phyloP scores from a whole-genome alignment of 2,113 vertebrate genomes.

The Egretta garzetta region DNA sequence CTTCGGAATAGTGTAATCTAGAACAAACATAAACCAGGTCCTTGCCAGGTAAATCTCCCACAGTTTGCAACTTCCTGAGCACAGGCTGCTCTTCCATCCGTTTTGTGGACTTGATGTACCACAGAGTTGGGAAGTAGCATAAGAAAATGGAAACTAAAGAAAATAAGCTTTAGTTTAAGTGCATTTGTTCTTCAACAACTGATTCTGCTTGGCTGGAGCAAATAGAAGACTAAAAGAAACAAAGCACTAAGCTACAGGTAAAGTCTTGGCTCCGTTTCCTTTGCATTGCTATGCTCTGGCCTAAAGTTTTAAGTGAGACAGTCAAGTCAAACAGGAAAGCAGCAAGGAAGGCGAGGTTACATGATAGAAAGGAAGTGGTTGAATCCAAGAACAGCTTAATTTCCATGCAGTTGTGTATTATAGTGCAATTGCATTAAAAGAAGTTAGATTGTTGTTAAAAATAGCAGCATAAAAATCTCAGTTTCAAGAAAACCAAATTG shows the following conservation, averaged over 20 bases:
- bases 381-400: background rate
- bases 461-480: background rate
- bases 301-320: background rate
- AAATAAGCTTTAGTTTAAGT: background rate
- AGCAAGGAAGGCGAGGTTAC: background rate
- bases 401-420: background rate
- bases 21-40: too few species aligned
- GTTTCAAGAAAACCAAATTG: background rate
- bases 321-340: background rate
- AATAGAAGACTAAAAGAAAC: background rate
- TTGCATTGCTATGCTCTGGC: background rate
- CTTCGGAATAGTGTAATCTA: background rate
- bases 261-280: background rate
- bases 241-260: background rate
- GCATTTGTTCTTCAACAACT: background rate
- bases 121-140: background rate
- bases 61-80: background rate
- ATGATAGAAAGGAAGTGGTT: background rate
- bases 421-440: background rate
- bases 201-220: background rate
- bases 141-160: background rate
- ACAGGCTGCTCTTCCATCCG: background rate
- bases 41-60: background rate
- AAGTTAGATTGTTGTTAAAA: background rate
- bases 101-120: background rate